Evolutionary conservation across 2,888 invertebrate genomes (phyloP).

Genomic region (Agelastica alni): DNA sequence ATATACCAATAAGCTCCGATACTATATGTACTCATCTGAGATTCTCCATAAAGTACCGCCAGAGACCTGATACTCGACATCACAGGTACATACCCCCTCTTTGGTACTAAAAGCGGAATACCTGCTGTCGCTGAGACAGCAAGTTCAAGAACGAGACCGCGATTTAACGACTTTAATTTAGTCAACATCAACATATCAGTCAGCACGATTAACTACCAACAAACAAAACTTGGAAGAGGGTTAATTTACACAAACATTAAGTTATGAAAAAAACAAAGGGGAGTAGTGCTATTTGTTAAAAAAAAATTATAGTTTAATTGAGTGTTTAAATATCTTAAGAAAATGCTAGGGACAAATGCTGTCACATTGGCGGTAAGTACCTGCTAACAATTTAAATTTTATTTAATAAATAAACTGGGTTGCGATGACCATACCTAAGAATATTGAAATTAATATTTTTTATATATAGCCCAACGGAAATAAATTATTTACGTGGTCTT

Average conservation of each 20-base stretch:
- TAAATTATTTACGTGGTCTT: slow-evolving; percentile 7
- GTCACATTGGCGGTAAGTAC: slow-evolving; percentile 32
- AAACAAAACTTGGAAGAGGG: slow-evolving; percentile 1
- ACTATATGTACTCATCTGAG: not conserved
- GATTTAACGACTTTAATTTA: slow-evolving; percentile 25
- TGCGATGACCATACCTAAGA: too few species aligned
- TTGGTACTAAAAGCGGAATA: slow-evolving; percentile 9
- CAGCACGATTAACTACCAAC: slow-evolving; percentile 37
- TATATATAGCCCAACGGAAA: slow-evolving; percentile 14
- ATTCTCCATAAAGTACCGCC: slow-evolving; percentile 6
- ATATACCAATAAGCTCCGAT: not conserved
- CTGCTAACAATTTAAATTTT: too few species aligned
- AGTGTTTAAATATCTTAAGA: slow-evolving; percentile 5
- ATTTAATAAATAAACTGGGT: too few species aligned
- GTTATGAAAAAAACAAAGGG: slow-evolving; percentile 46
- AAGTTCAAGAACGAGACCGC: slow-evolving; percentile 39
- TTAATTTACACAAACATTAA: slow-evolving; percentile 66
- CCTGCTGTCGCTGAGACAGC: slow-evolving; percentile 15
- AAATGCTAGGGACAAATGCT: slow-evolving; percentile 18
- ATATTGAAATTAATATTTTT: slow-evolving; percentile 4
- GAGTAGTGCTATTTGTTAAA: not conserved
- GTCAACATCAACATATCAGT: slow-evolving; percentile 29
- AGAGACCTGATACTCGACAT: slow-evolving; percentile 1
- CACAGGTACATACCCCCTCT: slow-evolving; percentile 13
- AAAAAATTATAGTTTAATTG: not conserved